A percentile compares a stretch with the other conserved stretches of the same genome.
Conservation (phyloP, 2,888 invertebrate species). For the Meliscaeva auricollis region DNA sequence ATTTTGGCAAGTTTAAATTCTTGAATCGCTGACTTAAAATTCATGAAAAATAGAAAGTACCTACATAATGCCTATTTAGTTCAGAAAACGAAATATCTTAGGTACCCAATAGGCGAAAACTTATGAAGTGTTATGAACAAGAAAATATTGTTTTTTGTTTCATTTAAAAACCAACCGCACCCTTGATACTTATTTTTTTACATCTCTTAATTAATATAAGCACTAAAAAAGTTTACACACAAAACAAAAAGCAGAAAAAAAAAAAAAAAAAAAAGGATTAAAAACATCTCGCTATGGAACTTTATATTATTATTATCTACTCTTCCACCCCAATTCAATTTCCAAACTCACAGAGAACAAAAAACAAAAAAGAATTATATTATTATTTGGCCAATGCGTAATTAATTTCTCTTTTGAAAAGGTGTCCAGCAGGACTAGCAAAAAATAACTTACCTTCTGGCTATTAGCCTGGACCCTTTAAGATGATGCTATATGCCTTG, state of each 20-base stretch:
- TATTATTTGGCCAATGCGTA: constrained; percentile 50
- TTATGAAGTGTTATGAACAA: not conserved
- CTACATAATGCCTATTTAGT: no score
- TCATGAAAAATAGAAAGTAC: no score
- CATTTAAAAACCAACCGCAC: not conserved
- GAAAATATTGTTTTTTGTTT: no score
- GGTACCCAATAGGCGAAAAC: no score
- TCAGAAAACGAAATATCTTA: no score
- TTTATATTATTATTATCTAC: not conserved
- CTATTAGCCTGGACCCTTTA: constrained; percentile 17
- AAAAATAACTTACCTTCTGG: constrained; percentile 21
- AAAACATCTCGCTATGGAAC: constrained; percentile 9
- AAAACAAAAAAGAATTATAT: constrained; percentile 19
- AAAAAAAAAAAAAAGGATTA: not conserved
- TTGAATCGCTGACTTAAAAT: no score
- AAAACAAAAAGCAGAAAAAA: not conserved
- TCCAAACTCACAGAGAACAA: not conserved
- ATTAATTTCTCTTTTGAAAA: constrained; percentile 54
- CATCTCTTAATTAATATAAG: not conserved
- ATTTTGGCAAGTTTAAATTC: no score
- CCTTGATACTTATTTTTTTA: not conserved
- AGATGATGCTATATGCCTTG: constrained; percentile 2
- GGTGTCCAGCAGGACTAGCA: constrained; percentile 38
- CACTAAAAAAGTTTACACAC: constrained; percentile 3
- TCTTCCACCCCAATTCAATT: constrained; percentile 1